Base-by-base conservation (phyloP, 2,113 vertebrate species). In the Columba janthina region DNA sequence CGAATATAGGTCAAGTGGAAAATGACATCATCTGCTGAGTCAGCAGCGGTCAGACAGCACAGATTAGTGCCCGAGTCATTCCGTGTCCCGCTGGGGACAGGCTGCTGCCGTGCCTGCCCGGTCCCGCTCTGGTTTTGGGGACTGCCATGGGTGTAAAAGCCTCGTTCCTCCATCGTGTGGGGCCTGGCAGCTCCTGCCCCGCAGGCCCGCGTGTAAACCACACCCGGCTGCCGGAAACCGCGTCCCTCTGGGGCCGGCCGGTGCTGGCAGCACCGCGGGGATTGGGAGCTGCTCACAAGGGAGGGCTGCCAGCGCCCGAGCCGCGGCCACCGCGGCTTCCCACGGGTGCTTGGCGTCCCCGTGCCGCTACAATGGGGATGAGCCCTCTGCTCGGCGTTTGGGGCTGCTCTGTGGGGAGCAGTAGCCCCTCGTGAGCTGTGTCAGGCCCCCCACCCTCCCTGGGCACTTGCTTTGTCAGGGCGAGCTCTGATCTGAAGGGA, bases 1-100 rank as follows among this genome's bases (percentile, higher is more conserved):
- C 85, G 29, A 82, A 97, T 96, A 32, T 96, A 96, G 96, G 96
- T 96, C 96, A 96, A 91, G 81, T 76, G 91, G 94, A 96, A 95
- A 95, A 79, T 17, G 71, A 54, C 36, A 38, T 82, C 74, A 84
- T 62, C 51, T 36, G 96, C 95, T 95, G 96, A 97, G 85, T 96
- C 96, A 97, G 96, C 96, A 96, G 85, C 0, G 25, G 86, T 34
- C 85, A 66, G 88, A 17, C 69, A 0, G 67, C 2, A 0, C 21
- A 11, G 90, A 91, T 86, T 61, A 89, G 69, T 0, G 1, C 85
- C 60, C 2, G 3, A 65, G 44, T 54, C 58, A 69, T 74, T 42
- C 84, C 1, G 0, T 71, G 70, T 65, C 91, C 85, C 5, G 4
- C 84, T 53, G 80, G 83, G 92, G 70, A 46, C 28, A 8, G 48